phyloP scores from a whole-genome alignment of 2,888 invertebrate species.

The Hedychridium roseum region DNA sequence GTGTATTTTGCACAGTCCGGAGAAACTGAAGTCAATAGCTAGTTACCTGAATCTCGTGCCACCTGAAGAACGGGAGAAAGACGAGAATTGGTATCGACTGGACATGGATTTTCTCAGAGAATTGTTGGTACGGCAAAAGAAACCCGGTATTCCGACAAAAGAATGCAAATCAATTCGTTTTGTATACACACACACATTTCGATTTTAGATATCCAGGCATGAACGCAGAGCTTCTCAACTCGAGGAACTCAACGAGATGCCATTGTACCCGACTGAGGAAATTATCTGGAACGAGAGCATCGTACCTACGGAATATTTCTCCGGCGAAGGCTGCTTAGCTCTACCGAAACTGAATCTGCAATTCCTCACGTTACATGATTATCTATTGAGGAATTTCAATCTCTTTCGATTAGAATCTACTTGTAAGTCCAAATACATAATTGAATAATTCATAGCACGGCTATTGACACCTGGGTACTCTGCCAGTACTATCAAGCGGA shows the following conservation, averaged over 20 bases:
- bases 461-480: no score
- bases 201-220: constrained; percentile 77
- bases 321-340: constrained; percentile 94
- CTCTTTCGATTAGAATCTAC: constrained; percentile 97
- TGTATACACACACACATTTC: constrained; percentile 1
- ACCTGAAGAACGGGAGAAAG: constrained; percentile 72
- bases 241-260: constrained; percentile 96
- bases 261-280: constrained; percentile 96
- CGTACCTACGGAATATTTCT: constrained; percentile 96
- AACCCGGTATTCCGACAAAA: background rate
- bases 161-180: background rate
- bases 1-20: constrained; percentile 70
- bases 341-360: constrained; percentile 97
- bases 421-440: no score
- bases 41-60: constrained; percentile 89
- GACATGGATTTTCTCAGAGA: constrained; percentile 86
- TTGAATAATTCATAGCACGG: no score
- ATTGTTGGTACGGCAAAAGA: constrained; percentile 73
- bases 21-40: constrained; percentile 85
- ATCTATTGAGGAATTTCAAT: constrained; percentile 95
- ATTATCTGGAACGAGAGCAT: constrained; percentile 99
- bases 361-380: constrained; percentile 97
- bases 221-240: constrained; percentile 91
- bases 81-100: constrained; percentile 79
- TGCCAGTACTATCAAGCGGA: no score